Conservation (phyloP, 2,113 vertebrate species). For the Chamaea fasciata region DNA sequence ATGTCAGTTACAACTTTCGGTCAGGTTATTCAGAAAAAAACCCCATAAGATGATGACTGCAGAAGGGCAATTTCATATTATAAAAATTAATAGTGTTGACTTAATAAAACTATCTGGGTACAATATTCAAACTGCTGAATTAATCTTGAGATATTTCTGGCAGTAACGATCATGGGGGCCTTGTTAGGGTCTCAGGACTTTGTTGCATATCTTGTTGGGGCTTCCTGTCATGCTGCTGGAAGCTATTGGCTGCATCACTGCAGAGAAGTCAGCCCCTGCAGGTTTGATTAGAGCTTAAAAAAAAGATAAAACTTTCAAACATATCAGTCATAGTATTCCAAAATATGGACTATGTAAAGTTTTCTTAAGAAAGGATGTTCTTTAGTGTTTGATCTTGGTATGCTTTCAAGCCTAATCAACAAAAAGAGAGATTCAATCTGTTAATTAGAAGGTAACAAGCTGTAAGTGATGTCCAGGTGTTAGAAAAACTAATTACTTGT, state of each 20-base stretch:
- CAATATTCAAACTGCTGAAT: neutral
- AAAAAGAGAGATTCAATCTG: neutral
- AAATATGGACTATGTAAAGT: neutral
- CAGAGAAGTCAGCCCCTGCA: neutral
- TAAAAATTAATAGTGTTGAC: neutral
- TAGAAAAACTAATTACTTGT: neutral
- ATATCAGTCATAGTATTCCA: neutral
- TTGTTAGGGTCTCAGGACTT: neutral
- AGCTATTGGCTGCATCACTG: neutral
- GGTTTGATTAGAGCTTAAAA: neutral
- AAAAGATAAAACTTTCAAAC: neutral
- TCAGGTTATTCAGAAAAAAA: neutral
- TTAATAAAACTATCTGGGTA: neutral
- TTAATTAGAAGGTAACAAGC: neutral
- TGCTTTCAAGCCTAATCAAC: neutral
- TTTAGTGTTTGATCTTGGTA: neutral
- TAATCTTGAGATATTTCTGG: neutral
- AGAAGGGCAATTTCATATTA: neutral
- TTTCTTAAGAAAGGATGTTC: neutral
- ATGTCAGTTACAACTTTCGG: neutral
- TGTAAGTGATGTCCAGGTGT: neutral
- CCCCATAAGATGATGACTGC: rapidly evolving
- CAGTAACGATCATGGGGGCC: neutral
- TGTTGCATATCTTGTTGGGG: neutral
- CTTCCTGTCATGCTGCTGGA: neutral